Evolutionary conservation across 2,888 invertebrate species (phyloP), one percentile per base, ranked within the genome.

Genomic region (Eupithecia inturbata): DNA sequence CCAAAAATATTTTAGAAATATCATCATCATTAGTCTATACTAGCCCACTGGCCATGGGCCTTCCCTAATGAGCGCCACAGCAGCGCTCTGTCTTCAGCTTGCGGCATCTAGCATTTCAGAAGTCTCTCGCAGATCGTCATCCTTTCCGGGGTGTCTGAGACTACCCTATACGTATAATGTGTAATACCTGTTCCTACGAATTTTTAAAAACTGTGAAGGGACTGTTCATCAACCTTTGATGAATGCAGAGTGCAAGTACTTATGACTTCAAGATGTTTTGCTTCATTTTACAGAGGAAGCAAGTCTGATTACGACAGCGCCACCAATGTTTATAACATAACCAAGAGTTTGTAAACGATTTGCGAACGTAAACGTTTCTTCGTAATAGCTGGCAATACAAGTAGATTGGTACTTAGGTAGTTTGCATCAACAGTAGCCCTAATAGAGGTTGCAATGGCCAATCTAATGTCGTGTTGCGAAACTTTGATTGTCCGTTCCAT

Each of bases 331-430:
- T 31, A 62, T 62, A 57, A 26, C 57, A 14, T 57, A 57, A 57
- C 26, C 57, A 26, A 57, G 57, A 14, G 57, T 64, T 74, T 68
- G 71, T 74, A 74, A 74, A 74, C 64, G 68, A 16, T 45, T 39
- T 16, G 57, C 49, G 28, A 63, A 63, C 28, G 49, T 67, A 68
- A 66, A 60, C 39, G 71, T 19, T 68, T 64, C 71, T 53, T 28
- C 67, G 67, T 67, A 36, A 62, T 41, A 31, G 53, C 39, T 67
- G 39, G 45, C 26, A 36, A 39, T 28, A 19, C 16, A 16, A 22
- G 31, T 22, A 22, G n/a, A 39, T 36, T 14, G 39, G 67, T 41
- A 67, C 60, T 41, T 53, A 19, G 57, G 45, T 28, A 45, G 49
- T 45, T 70, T 69, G 66, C 69, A 62, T 72, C 71, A 71, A 71